Conservation (phyloP, 1,140 invertebrate species). For the Meloidogyne chitwoodi region DNA sequence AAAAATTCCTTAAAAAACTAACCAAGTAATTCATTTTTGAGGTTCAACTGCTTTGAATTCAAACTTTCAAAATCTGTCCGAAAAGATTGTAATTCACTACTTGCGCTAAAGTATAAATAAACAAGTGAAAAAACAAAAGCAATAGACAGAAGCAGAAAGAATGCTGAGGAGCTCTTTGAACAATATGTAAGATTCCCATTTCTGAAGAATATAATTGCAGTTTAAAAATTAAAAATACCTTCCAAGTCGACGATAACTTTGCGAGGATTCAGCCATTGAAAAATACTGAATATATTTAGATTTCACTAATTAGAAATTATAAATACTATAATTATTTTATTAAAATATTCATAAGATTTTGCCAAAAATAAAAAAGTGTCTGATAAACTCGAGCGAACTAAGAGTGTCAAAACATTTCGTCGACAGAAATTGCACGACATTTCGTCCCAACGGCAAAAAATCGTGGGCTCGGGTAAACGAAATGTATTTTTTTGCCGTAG, state of each 20-base stretch:
- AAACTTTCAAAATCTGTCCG: not conserved
- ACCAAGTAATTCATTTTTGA: conserved; percentile 3
- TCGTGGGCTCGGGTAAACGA: too few species aligned
- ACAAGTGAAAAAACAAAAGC: not conserved
- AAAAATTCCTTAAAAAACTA: not conserved
- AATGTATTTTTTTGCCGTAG: too few species aligned
- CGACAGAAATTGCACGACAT: too few species aligned
- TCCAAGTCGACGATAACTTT: not conserved
- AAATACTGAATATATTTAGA: not conserved
- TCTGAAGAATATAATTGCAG: not conserved
- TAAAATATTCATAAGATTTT: too few species aligned
- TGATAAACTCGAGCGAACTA: too few species aligned
- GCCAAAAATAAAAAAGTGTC: too few species aligned
- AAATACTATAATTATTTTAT: too few species aligned
- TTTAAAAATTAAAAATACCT: not conserved
- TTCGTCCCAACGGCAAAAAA: too few species aligned
- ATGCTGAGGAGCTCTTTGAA: not conserved
- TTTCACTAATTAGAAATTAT: too few species aligned
- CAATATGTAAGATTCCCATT: not conserved
- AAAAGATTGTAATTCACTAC: conserved; percentile 3
- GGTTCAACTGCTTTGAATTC: not conserved
- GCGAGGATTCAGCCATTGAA: not conserved
- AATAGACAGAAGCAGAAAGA: not conserved
- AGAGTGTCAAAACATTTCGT: too few species aligned
- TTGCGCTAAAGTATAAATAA: conserved; percentile 1